Evolutionary conservation across 2,888 invertebrate genomes (phyloP), one percentile per base, ranked within the genome.

Genomic region (Stenoptilia bipunctidactyla): DNA sequence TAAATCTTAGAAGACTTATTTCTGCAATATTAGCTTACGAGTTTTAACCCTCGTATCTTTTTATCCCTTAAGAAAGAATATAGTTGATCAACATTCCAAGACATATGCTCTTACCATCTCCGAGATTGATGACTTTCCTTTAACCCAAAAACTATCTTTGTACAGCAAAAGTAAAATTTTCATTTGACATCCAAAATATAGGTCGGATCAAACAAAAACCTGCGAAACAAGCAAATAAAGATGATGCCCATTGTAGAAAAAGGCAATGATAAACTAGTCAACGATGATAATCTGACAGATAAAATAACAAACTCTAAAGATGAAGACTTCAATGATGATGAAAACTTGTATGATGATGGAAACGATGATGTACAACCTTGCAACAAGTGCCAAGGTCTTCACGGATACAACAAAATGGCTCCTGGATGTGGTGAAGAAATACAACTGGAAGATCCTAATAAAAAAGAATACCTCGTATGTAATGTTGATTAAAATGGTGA

Each of bases 401-500:
- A 76, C 36, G 80, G 80, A n/a, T 80, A 79, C 39, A 54, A 65
- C 40, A 68, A 70, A 45, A 73, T 71, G 35, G 56, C 76, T 2
- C 53, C 66, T 0, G 76, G 75, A 0, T 82, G 79, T 47, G 66
- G 65, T 9, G 49, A 70, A 15, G 54, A 63, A 15, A 75, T 82
- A 44, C 75, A 83, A 34, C 44, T 82, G 13, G 82, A 83, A 48
- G 68, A 82, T 51, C 72, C 73, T 1, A 47, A 69, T 44, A 80
- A 80, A 39, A 80, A 65, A 43, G 83, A 83, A 39, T 41, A 60
- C 6, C 57, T 82, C 40, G 82, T 83, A 75, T 67, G 79, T 51
- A 36, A 15, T 13, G 2, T 2, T 34, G 13, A 13, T 14, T 13
- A 14, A 30, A 51, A 1, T 38, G 43, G 52, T 42, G 42, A 40